Conservation (phyloP, 1,140 invertebrate genomes). For the Habropoda laboriosa region DNA sequence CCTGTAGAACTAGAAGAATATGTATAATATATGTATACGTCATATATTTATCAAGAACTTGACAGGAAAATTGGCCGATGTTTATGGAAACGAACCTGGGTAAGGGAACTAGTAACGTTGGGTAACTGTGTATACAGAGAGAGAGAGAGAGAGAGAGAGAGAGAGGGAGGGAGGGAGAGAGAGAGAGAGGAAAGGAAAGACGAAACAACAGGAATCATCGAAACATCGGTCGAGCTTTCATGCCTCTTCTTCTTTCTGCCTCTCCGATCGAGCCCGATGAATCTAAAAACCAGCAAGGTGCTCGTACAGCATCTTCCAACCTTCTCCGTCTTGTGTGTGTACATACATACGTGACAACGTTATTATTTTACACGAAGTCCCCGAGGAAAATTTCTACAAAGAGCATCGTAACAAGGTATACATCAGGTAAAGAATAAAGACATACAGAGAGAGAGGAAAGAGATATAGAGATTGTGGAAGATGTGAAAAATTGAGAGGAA, state of each 20-base stretch:
- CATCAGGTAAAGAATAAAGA: neutral
- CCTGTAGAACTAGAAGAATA: too few species aligned
- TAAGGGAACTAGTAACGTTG: too few species aligned
- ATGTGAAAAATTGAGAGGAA: too few species aligned
- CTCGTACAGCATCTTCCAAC: conserved; percentile 15
- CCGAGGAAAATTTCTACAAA: conserved; percentile 13
- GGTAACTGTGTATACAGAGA: too few species aligned
- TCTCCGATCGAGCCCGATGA: conserved; percentile 10
- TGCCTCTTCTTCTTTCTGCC: conserved; percentile 27
- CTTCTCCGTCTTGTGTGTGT: neutral
- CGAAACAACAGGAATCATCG: neutral
- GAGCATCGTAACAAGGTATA: conserved; percentile 4
- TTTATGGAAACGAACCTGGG: too few species aligned
- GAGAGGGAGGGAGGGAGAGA: too few species aligned
- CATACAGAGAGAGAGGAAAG: neutral
- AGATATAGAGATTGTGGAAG: neutral
- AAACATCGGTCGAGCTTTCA: conserved; percentile 21
- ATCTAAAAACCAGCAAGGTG: conserved; percentile 36
- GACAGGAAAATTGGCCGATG: neutral
- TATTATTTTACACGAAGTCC: conserved; percentile 21
- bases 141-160: too few species aligned
- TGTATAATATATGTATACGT: too few species aligned
- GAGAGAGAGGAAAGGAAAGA: neutral
- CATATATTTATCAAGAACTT: neutral
- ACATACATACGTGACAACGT: neutral